These are phyloP conservation scores for Morphnarchus princeps DNA, from an alignment of 2,113 vertebrate genomes.

Conservation along the genomic window DNA sequence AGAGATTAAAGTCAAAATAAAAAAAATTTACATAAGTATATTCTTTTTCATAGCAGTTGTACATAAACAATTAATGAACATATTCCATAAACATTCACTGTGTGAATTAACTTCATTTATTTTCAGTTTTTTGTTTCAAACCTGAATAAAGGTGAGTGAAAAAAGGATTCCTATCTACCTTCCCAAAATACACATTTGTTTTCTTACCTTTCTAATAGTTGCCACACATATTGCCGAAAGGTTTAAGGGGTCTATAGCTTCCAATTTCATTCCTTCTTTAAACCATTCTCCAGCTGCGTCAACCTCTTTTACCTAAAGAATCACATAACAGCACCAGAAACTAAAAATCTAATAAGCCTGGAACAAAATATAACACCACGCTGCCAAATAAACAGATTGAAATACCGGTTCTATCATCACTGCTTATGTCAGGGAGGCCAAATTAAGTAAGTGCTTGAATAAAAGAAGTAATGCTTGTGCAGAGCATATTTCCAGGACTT, in stretches of 20 bases:
- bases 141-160: not conserved
- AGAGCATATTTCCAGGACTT: not conserved
- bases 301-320: slow-evolving; percentile 89
- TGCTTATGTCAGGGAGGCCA: not conserved
- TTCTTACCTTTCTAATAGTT: slow-evolving; percentile 94
- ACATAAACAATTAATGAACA: not conserved
- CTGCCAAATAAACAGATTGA: not conserved
- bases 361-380: not conserved
- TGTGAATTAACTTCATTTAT: not conserved
- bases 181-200: not conserved
- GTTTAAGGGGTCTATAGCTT: slow-evolving; percentile 98
- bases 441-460: not conserved
- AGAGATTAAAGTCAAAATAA: not conserved
- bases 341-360: not conserved
- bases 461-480: not conserved
- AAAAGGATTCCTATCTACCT: not conserved
- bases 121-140: not conserved
- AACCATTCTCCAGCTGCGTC: slow-evolving; percentile 95
- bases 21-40: not conserved
- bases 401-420: not conserved
- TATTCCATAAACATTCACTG: not conserved
- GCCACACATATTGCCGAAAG: slow-evolving; percentile 98
- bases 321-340: slow-evolving; percentile 45
- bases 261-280: slow-evolving; percentile 97
- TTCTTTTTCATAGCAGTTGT: not conserved